A percentile compares a stretch with the other conserved stretches of the same genome.
Evolutionary conservation across 2,113 vertebrate species (phyloP).

Genomic region (Oncorhynchus gorbuscha): DNA sequence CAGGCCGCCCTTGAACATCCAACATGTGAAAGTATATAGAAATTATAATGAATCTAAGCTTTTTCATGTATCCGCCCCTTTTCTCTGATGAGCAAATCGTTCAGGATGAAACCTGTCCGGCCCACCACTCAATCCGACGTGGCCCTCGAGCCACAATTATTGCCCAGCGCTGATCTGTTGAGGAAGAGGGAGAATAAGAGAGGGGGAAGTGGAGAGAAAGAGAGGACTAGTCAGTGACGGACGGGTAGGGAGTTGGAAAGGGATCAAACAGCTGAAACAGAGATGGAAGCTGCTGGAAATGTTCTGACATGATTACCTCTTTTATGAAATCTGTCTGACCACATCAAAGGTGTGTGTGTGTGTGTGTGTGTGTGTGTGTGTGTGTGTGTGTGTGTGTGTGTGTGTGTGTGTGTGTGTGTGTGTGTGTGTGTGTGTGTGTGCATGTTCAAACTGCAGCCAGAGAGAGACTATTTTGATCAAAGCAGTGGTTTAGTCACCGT

Average conservation of each 20-base stretch:
- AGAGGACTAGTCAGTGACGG: background rate
- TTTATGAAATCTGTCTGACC: constrained; percentile 46
- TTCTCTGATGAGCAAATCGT: no score
- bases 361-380: background rate
- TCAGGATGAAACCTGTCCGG: no score
- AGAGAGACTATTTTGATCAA: constrained; percentile 7
- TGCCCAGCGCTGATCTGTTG: no score
- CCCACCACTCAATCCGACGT: no score
- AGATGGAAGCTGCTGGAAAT: constrained; percentile 32
- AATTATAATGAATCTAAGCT: no score
- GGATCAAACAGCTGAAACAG: constrained; percentile 21
- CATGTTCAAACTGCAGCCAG: background rate
- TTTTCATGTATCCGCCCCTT: no score
- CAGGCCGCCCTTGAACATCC: background rate
- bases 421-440: background rate
- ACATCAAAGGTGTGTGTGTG: constrained; percentile 29
- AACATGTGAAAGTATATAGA: no score
- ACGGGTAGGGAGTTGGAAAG: background rate
- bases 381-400: constrained; percentile 4
- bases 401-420: constrained; percentile 4
- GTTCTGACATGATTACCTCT: constrained; percentile 43
- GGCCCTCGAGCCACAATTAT: no score
- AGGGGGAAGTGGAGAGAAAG: background rate
- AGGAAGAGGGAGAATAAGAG: background rate
- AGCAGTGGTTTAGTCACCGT: background rate